Base-by-base conservation (phyloP, 1,140 invertebrate species). In the Dolichoris vasculosae region DNA sequence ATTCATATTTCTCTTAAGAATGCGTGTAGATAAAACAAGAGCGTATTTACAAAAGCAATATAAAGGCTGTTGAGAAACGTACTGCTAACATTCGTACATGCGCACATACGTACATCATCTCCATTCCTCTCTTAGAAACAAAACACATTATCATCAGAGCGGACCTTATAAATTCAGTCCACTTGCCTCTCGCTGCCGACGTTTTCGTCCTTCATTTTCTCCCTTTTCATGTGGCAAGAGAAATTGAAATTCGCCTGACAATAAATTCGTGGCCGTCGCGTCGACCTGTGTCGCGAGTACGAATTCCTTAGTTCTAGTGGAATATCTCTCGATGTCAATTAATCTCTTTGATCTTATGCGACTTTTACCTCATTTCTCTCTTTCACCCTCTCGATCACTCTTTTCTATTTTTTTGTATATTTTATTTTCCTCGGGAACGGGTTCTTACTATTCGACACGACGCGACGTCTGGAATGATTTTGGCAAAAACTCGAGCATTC, bases 111-210 rank as follows among this genome's bases (percentile, higher is more conserved):
- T 83, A 63, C n/a, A 46, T 83, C 81, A 75, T 83, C 81, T n/a
- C 48, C 32, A 43, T 17, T 55, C 32, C 38, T 43, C 40, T 48
- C 67, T 71, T n/a, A 40, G 63, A 85, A 84, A 84, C 76, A 84
- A 85, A 85, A 81, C 83, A 80, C 67, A 80, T 85, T 85, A 81
- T 85, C 77, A 80, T 81, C 67, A 78, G 38, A 11, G 30, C 71
- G 75, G 32, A 85, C 48, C 64, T 85, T 81, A 75, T 81, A 85
- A 85, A 85, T 85, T 80, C 48, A 64, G 69, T 79, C 75, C 59
- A 43, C 63, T 82, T 71, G 78, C 55, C 23, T 40, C 38, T 17
- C 63, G 40, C 43, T 43, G 4, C 32, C 30, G 51, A 23, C 30
- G 7, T 20, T 26, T 51, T 11, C 38, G 32, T 46, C 40, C 26